Evolutionary conservation across 2,113 vertebrate species (phyloP).

Genomic region (Ptyas mucosa): DNA sequence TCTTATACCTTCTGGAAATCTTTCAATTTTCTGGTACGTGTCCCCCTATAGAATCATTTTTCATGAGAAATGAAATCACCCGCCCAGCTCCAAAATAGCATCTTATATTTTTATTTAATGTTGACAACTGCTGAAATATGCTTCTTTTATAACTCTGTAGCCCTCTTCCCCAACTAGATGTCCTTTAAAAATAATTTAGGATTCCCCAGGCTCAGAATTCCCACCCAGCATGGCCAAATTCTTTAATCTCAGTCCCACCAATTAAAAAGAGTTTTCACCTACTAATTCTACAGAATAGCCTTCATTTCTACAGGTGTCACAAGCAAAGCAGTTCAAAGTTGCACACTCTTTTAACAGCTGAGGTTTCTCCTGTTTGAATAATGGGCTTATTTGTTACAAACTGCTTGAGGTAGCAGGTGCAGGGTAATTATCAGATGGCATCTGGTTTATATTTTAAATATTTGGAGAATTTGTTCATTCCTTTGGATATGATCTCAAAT

Average conservation of each 20-base stretch:
- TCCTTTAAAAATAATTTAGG: background rate
- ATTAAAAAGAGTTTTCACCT: background rate
- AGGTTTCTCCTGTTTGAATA: background rate
- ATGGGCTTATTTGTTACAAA: background rate
- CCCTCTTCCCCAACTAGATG: background rate
- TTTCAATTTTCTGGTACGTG: background rate
- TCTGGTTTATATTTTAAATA: background rate
- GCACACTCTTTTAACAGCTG: background rate
- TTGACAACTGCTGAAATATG: background rate
- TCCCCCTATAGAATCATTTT: background rate
- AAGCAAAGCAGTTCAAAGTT: background rate
- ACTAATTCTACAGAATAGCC: background rate
- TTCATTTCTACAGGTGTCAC: background rate
- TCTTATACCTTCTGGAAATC: background rate
- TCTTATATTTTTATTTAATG: constrained; percentile 22
- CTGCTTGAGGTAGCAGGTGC: constrained; percentile 26
- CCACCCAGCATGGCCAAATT: background rate
- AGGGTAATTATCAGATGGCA: constrained; percentile 7
- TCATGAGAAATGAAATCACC: constrained; percentile 28
- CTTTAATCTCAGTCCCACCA: background rate
- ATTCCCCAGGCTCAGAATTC: background rate
- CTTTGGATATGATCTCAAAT: background rate
- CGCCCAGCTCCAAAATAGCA: background rate
- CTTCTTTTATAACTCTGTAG: constrained; percentile 8
- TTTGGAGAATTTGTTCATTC: constrained; percentile 19